Evolutionary conservation across 2,888 invertebrate genomes (phyloP).

Genomic region (Cataglyphis altisquamis): DNA sequence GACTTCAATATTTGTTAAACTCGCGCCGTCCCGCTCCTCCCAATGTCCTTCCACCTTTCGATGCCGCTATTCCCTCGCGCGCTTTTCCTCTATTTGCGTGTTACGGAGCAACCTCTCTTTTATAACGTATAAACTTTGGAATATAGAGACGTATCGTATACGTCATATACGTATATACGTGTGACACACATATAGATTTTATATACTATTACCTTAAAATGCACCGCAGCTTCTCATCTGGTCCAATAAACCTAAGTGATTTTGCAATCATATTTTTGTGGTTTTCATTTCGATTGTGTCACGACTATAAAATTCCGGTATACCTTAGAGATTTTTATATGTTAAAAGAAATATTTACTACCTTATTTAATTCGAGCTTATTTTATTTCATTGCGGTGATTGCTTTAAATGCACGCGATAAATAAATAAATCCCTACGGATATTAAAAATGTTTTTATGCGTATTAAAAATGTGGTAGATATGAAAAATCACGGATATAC

Average conservation of each 20-base stretch:
- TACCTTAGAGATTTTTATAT: background rate
- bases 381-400: background rate
- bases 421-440: background rate
- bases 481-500: background rate
- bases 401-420: background rate
- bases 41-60: constrained; percentile 61
- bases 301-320: constrained; percentile 17
- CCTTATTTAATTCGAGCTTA: constrained; percentile 31
- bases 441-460: background rate
- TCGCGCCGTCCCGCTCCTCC: constrained; percentile 69
- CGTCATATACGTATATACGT: constrained; percentile 60
- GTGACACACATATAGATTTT: constrained; percentile 79
- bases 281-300: constrained; percentile 79
- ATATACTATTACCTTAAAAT: constrained; percentile 79
- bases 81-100: constrained; percentile 62
- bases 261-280: constrained; percentile 81
- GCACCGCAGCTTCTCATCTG: constrained; percentile 70
- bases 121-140: constrained; percentile 81
- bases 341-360: constrained; percentile 36
- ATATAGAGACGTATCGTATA: constrained; percentile 61
- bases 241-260: constrained; percentile 81
- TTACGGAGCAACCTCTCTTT: constrained; percentile 74
- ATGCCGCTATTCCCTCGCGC: constrained; percentile 24
- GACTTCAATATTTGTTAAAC: constrained; percentile 83
- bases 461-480: background rate